Conservation (phyloP, 2,797 vertebrate species). For the Scomberomorus guttatus region DNA sequence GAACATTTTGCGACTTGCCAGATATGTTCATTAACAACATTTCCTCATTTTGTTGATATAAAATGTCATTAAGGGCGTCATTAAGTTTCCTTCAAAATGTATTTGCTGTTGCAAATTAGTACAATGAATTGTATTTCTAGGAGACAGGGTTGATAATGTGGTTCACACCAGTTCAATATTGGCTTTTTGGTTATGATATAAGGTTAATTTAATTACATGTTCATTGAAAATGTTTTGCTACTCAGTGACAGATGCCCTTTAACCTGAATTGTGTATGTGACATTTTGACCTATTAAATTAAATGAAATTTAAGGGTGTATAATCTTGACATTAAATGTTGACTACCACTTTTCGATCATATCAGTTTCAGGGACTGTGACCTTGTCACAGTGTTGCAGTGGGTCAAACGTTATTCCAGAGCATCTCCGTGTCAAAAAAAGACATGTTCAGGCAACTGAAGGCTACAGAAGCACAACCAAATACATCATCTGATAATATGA, state of each 20-base stretch:
- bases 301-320: neutral
- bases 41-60: too few species aligned
- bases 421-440: slow-evolving; percentile 6
- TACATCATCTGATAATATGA: slow-evolving; percentile 6
- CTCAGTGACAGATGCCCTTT: neutral
- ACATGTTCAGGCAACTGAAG: neutral
- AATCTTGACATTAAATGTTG: neutral
- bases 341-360: neutral
- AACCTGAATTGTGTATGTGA: neutral
- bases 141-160: neutral
- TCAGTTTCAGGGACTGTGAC: slow-evolving; percentile 3
- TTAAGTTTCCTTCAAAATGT: too few species aligned
- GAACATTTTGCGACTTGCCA: too few species aligned
- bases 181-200: neutral
- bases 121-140: neutral
- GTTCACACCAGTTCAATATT: neutral
- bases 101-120: too few species aligned
- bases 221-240: slow-evolving; percentile 9
- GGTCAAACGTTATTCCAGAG: neutral
- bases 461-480: slow-evolving; percentile 5
- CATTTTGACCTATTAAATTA: neutral
- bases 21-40: too few species aligned
- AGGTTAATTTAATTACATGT: slow-evolving; percentile 2
- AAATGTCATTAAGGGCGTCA: too few species aligned
- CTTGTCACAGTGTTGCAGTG: too few species aligned